Evolutionary conservation across 1,140 invertebrate species (phyloP), one percentile per base, ranked within the genome.

Genomic region (Tenebrio molitor): DNA sequence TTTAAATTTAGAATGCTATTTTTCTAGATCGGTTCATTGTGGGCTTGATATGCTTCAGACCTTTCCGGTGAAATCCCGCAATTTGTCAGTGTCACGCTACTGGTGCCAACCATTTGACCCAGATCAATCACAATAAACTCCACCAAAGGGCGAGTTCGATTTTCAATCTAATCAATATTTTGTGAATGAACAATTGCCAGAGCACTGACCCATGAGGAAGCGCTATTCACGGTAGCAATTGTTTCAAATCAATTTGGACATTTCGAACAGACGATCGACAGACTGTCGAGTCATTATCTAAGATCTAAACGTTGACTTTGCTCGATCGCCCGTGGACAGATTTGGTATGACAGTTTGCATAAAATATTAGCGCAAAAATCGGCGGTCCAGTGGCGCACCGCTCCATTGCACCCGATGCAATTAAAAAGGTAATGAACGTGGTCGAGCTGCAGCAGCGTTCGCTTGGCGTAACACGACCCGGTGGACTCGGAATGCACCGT

Each of bases 171-270:
- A 12, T 39, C 36, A 12, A 12, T 12, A 12, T 29, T 58, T 58
- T 25, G 21, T 50, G 3, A 50, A 29, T 58, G 50, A 58, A 46
- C 42, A 46, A 58, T 58, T 58, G 50, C 50, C 6, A 25, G 50
- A 58, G 21, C 50, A 58, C 8, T 58, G 50, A 58, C 50, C 50
- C 50, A 58, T 58, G 50, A 46, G 42, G n/a, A 50, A 39, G 5
- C 36, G 2, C 50, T n/a, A 29, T 29, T 58, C 23, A 58, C 6
- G 10, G 6, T 8, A 25, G 17, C 16, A 46, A 58, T 58, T 58
- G 50, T 58, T 29, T 58, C 23, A 25, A 53, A 53, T 53, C 23
- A 53, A 53, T 53, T 53, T n/a, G 3, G 23, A 23, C 42, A 15
- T 15, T 46, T 46, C 17, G 15, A 5, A 33, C 29, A 33, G 29